Evolutionary conservation across 2,797 vertebrate species (phyloP), one percentile per base, ranked within the genome.

Genomic region (Allobates femoralis): DNA sequence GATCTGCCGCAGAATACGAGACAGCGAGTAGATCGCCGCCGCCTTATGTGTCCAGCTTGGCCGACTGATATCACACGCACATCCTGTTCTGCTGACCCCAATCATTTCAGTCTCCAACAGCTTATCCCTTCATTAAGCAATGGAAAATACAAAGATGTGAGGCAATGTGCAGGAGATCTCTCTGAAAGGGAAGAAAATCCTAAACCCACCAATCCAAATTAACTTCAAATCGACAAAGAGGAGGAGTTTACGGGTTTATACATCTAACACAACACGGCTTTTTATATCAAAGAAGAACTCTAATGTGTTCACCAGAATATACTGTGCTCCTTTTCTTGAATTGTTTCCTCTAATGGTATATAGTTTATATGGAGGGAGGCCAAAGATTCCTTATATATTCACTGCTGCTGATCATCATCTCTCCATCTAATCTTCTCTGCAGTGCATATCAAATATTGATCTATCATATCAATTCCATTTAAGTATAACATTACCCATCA

Each of bases 1-100:
- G 85, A 99, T 99, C 91, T 99, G 97, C 90, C 93, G 94, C 90
- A 93, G 96, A 91, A 96, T 99, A 73, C 93, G 56, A 77, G 96
- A 97, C 77, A 85, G 92, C 18, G 93, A 93, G 30, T 95, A 88
- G 12, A 8, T 0, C 16, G 58, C n/a, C 14, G 7, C 0, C 2
- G 0, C 19, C 23, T 0, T n/a, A n/a, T 19, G 6, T 56, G 15
- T 8, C 46, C 16, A 0, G 26, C 53, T 28, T 19, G 14, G 75
- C 80, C 81, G 46, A 56, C 82, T 85, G 82, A 76, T 5, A 34
- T 80, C 76, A 75, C 83, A 81, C 77, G 58, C 86, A 84, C 86
- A 85, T 88, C n/a, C 21, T 76, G 16, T 83, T 55, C 34, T 87
- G 64, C 81, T 83, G 32, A 66, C 80, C 19, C 67, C n/a, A n/a